A percentile compares a stretch with the other conserved stretches of the same genome.
Conservation (phyloP, 2,797 vertebrate genomes). For the Tamandua tetradactyla region DNA sequence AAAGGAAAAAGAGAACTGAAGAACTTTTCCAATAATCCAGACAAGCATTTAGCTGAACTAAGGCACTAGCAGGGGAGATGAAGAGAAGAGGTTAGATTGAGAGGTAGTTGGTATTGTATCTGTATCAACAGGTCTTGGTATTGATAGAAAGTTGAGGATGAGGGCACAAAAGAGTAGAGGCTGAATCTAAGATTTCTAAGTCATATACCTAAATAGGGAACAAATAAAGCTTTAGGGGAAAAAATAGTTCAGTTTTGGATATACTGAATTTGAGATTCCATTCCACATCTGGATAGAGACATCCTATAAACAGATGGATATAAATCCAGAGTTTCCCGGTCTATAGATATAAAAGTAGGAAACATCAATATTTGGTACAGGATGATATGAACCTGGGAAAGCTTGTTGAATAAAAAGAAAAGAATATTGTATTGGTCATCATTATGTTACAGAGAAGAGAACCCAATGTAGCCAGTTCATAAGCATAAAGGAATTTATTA, state of each 20-base stretch:
- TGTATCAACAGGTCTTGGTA: background rate
- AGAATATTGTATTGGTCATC: background rate
- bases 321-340: background rate
- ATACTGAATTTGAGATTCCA: background rate
- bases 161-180: background rate
- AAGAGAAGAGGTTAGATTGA: background rate
- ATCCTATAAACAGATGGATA: background rate
- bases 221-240: background rate
- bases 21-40: background rate
- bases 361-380: background rate
- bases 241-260: background rate
- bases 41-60: background rate
- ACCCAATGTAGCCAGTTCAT: background rate
- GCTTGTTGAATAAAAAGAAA: background rate
- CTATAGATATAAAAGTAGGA: background rate
- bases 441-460: background rate
- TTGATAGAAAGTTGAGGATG: background rate
- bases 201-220: background rate
- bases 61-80: background rate
- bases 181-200: background rate
- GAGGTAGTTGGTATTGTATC: background rate
- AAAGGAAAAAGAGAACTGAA: background rate
- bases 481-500: slow-evolving; percentile 24
- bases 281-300: background rate
- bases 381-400: background rate